Evolutionary conservation across 2,113 vertebrate genomes (phyloP), one percentile per base, ranked within the genome.

Genomic region (Hypomesus transpacificus): DNA sequence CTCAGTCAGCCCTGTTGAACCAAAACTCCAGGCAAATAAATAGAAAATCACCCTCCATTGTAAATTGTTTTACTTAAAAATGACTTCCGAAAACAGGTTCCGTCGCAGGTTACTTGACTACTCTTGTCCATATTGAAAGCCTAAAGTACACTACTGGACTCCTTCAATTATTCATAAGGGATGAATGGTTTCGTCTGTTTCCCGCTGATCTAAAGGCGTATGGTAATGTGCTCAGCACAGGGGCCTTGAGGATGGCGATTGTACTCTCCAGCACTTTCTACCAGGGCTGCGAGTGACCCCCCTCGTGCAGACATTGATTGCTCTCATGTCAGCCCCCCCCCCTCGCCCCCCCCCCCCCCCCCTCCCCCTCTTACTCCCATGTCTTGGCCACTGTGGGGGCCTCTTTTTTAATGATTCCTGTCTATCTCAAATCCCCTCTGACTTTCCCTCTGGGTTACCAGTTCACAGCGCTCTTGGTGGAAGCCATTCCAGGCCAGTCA

Each of bases 361-460:
- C 31, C 31, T 5, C 7, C 39, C 9, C 39, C 9, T 13, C 7
- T 46, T 46, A 13, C 2, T 13, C 39, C 39, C 39, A 46, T 46
- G 2, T 65, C 18, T 39, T 3, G 34, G 3, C 39, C 39, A 46
- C 39, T 46, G 39, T 7, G 1, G n/a, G 53, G 17, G 53, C 53
- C 46, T 20, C 14, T 22, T 21, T 21, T 66, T 50, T 66, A 66
- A 24, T 66, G 46, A 69, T 18, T 13, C 8, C 18, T 39, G 53
- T 54, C 54, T 46, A 56, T 56, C 53, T 57, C 68, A 34, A 58
- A 69, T 69, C 54, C 28, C 64, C 11, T 7, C 26, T 13, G 26
- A 14, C 9, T 57, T 7, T 59, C 53, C 53, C 14, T 57, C 26
- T 39, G 14, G 9, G n/a, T 39, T 69, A 53, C 54, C 18, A 20